A percentile compares a stretch with the other conserved stretches of the same genome.
Evolutionary conservation across 2,888 invertebrate species (phyloP).

Genomic region (Tuberolachnus salignus): DNA sequence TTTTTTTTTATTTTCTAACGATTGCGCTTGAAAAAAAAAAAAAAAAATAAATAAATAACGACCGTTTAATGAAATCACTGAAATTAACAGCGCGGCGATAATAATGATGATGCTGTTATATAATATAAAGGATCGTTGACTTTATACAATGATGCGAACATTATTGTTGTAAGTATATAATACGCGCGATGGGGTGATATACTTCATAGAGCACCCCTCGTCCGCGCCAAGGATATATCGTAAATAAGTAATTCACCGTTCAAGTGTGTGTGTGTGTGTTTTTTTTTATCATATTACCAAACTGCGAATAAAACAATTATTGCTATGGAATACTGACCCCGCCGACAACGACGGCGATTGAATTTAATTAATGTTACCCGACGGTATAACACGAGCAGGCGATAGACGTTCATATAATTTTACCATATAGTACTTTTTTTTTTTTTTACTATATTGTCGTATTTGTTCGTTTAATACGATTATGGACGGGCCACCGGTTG

Average conservation of each 20-base stretch:
- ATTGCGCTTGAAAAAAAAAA: too few relatives aligned
- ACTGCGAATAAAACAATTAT: neutral
- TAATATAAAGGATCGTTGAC: slow-evolving; percentile 42
- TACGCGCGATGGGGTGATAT: slow-evolving; percentile 15
- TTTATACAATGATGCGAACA: slow-evolving; percentile 21
- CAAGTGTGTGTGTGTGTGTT: neutral
- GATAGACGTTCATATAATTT: too few relatives aligned
- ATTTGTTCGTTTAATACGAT: too few relatives aligned
- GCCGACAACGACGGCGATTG: too few relatives aligned
- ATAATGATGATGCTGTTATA: neutral
- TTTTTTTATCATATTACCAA: neutral
- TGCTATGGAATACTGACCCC: too few relatives aligned
- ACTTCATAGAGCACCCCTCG: slow-evolving; percentile 40
- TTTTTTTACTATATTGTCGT: too few relatives aligned
- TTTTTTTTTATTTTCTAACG: too few relatives aligned
- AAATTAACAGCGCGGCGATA: slow-evolving; percentile 24
- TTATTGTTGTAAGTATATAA: neutral
- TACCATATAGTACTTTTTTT: too few relatives aligned
- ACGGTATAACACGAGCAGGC: too few relatives aligned
- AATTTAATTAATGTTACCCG: too few relatives aligned
- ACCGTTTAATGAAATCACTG: slow-evolving; percentile 17
- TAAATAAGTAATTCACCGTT: slow-evolving; percentile 28
- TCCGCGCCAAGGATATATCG: neutral
- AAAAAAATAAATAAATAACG: too few relatives aligned
- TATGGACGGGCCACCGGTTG: too few relatives aligned